Percentiles rank a stretch among this genome's conserved stretches.
phyloP scores from a whole-genome alignment of 2,113 vertebrate genomes.

The Macaca mulatta region DNA sequence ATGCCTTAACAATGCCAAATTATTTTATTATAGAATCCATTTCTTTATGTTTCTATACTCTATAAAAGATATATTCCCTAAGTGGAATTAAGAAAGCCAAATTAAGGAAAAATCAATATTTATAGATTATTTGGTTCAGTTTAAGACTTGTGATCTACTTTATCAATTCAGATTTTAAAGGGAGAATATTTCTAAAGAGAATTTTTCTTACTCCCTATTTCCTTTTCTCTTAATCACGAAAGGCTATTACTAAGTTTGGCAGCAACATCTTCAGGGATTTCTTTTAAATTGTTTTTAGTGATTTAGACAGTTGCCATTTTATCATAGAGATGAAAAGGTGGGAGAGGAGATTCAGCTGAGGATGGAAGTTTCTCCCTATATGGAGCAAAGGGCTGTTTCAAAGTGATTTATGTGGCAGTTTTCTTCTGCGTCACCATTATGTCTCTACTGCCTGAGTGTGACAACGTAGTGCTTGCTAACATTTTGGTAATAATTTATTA shows the following conservation, averaged over 20 bases:
- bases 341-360: conserved; percentile 46
- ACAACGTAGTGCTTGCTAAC: conserved; percentile 54
- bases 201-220: conserved; percentile 11
- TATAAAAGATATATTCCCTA: conserved; percentile 60
- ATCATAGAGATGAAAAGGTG: conserved; percentile 58
- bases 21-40: conserved; percentile 60
- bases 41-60: conserved; percentile 52
- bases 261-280: conserved; percentile 42
- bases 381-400: conserved; percentile 50
- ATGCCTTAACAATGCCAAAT: conserved; percentile 47
- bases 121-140: background rate
- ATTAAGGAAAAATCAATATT: background rate
- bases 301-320: conserved; percentile 64
- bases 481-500: conserved; percentile 74
- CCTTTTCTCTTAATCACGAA: conserved; percentile 46
- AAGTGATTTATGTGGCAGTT: conserved; percentile 48
- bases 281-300: conserved; percentile 61
- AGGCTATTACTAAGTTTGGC: conserved; percentile 48
- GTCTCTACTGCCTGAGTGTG: conserved; percentile 54
- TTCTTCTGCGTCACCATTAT: conserved; percentile 63
- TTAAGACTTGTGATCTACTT: conserved; percentile 36
- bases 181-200: conserved; percentile 8
- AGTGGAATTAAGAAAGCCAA: background rate
- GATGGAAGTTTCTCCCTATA: conserved; percentile 8
- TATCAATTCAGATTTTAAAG: conserved; percentile 45